A percentile compares a stretch with the other conserved stretches of the same genome.
These are phyloP conservation scores for Eidolon helvum DNA, from an alignment of 2,113 vertebrate species.

Conservation along the genomic window DNA sequence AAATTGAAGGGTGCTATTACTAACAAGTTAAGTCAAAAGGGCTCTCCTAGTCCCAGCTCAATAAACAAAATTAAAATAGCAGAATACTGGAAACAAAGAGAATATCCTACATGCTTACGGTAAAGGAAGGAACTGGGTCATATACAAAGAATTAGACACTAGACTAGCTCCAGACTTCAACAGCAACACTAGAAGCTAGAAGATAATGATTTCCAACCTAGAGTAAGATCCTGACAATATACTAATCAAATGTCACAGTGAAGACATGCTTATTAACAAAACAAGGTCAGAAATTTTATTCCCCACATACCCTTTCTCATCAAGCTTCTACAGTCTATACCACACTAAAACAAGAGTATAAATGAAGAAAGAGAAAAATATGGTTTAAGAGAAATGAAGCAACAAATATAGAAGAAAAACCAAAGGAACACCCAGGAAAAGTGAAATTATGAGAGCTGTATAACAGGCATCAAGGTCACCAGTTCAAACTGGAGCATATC, in stretches of 20 bases:
- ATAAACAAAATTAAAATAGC: not conserved
- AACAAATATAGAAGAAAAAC: not conserved
- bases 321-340: not conserved
- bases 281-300: not conserved
- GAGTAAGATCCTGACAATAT: not conserved
- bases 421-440: not conserved
- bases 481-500: not conserved
- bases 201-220: not conserved
- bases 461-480: not conserved
- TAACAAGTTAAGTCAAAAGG: constrained; percentile 13
- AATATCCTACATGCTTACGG: not conserved
- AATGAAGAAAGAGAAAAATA: not conserved
- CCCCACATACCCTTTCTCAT: not conserved
- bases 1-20: not conserved
- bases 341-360: not conserved
- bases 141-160: not conserved
- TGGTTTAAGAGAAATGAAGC: not conserved
- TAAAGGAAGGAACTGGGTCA: not conserved
- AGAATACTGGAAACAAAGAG: not conserved
- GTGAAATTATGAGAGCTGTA: not conserved
- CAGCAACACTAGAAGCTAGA: not conserved
- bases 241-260: not conserved
- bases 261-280: not conserved
- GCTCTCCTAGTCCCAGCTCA: not conserved
- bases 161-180: constrained; percentile 3